Evolutionary conservation across 2,113 vertebrate species (phyloP).

Genomic region (Cepphus grylle): DNA sequence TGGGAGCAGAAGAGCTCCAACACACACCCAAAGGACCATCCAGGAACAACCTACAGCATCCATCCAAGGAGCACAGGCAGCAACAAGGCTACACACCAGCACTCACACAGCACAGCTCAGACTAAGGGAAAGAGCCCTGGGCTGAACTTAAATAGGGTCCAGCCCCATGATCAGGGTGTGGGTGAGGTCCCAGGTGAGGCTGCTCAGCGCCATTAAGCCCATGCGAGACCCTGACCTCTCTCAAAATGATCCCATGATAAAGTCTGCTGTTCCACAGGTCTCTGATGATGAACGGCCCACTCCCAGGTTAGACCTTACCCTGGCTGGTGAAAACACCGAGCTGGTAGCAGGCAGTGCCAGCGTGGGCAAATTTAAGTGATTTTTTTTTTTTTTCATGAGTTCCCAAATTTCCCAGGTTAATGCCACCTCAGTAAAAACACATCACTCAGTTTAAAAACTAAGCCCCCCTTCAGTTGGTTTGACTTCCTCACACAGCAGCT

Average conservation of each 20-base stretch:
- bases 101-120: fast-evolving
- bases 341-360: neutral
- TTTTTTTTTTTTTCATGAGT: neutral
- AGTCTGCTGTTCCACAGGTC: fast-evolving
- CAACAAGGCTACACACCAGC: fast-evolving
- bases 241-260: neutral
- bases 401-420: neutral
- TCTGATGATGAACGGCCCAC: fast-evolving
- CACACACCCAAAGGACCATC: fast-evolving
- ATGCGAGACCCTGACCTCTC: neutral
- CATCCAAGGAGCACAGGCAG: fast-evolving
- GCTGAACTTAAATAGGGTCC: neutral
- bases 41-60: neutral
- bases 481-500: neutral
- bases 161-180: neutral
- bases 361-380: neutral
- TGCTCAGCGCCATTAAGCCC: neutral
- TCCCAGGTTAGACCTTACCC: neutral
- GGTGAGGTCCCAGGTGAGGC: neutral
- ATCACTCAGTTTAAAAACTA: neutral
- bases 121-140: fast-evolving
- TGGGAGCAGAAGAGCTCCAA: neutral
- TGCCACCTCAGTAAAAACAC: neutral
- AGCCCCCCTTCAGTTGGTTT: neutral
- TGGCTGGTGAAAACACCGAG: neutral